These are phyloP conservation scores for Mastomys natalensis DNA, from an alignment of 2,113 vertebrate species.

Conservation along the genomic window DNA sequence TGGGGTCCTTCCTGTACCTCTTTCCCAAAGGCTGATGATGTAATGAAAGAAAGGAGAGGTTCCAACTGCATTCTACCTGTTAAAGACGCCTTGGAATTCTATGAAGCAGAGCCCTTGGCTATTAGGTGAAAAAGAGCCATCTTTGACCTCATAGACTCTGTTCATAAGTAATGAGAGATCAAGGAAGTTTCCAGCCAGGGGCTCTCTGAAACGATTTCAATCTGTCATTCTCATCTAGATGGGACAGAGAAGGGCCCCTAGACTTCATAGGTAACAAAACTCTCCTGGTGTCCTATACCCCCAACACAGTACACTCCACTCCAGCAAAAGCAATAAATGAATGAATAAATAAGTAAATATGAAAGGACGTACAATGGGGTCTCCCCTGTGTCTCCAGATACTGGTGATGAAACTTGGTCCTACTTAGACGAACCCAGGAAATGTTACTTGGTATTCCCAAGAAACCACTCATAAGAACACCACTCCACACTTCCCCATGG, in stretches of 20 bases:
- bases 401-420: neutral
- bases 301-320: no score
- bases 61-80: neutral
- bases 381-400: neutral
- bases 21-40: neutral
- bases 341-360: neutral
- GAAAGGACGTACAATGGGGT: neutral
- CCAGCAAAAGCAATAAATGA: fast-evolving
- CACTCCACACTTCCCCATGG: neutral
- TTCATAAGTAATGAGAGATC: conserved; percentile 6
- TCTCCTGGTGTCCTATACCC: neutral
- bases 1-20: neutral
- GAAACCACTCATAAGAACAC: neutral
- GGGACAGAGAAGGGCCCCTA: neutral
- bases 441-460: neutral
- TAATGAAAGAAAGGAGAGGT: neutral
- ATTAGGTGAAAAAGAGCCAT: neutral
- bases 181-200: neutral
- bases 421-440: neutral
- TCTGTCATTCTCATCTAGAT: neutral
- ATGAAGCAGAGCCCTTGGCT: neutral
- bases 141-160: neutral
- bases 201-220: neutral
- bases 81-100: neutral
- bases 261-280: neutral